Base-by-base conservation (phyloP, 2,797 vertebrate genomes). In the Vipera latastei region DNA sequence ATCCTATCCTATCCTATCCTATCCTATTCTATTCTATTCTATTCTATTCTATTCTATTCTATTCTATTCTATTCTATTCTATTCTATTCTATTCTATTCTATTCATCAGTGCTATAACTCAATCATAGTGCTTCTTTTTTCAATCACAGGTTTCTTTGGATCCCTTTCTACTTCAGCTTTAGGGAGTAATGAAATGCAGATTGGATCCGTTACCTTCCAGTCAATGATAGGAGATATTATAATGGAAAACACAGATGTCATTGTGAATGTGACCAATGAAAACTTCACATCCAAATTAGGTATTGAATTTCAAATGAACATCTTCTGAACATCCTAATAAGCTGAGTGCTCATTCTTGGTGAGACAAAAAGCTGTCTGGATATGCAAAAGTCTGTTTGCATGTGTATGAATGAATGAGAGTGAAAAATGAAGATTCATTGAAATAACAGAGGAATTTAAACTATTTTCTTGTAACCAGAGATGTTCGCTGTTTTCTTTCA, bases 141-240 rank as follows among this genome's bases (percentile, higher is more conserved):
- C 51, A 26, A 73, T 94, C 94, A 86, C 91, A 98, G 98, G 0
- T 92, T 93, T 92, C 26, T 89, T 59, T 94, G 95, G 86, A 0
- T 55, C 38, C 28, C 44, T 96, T 94, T 96, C 96, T 57, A 86
- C 65, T 26, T 95, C 96, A 6, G 0, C 0, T 0, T 20, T 95
- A 25, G 97, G 97, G 56, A 95, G 97, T 38, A 92, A 97, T 93
- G 97, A 94, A 94, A 98, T 98, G 97, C 96, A 96, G 92, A 96
- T 99, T 94, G 98, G 98, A 90, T 95, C 96, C 0, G 89, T 99
- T 94, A 96, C 63, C 2, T 93, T 99, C 0, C 96, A 98, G 94
- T 96, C 98, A 94, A 96, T 96, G 6, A 97, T 97, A 0, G 99
- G 99, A 90, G 98, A 99, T 94, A 99, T 99, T 96, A 98, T 98